A percentile compares a stretch with the other conserved stretches of the same genome.
Evolutionary conservation across 1,140 invertebrate genomes (phyloP).

Genomic region (Gryon sp.): DNA sequence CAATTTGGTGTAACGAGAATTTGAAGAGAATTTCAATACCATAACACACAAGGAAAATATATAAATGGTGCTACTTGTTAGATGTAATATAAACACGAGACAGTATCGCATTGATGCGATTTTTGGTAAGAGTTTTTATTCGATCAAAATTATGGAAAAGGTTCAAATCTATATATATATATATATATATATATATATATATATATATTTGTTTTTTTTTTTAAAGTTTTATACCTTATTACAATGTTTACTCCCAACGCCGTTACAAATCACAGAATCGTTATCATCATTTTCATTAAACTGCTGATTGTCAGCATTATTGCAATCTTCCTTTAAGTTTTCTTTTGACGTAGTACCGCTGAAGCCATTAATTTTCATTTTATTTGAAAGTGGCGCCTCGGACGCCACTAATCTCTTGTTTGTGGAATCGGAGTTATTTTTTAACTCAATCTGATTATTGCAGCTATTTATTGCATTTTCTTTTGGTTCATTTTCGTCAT

Average conservation of each 20-base stretch:
- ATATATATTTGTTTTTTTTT: too few relatives aligned
- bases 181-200: too few relatives aligned
- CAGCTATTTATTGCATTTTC: slow-evolving; percentile 31
- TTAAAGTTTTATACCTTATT: too few relatives aligned
- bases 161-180: too few relatives aligned
- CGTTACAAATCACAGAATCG: slow-evolving; percentile 43
- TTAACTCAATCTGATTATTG: slow-evolving; percentile 48
- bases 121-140: too few relatives aligned
- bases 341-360: slow-evolving; percentile 31
- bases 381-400: slow-evolving; percentile 18
- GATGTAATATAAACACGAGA: too few relatives aligned
- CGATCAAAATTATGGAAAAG: too few relatives aligned
- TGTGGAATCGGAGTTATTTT: slow-evolving; percentile 13
- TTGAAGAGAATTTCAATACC: too few relatives aligned
- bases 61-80: too few relatives aligned
- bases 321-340: slow-evolving; percentile 28
- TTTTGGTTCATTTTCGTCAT: slow-evolving; percentile 58
- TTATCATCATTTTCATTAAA: slow-evolving; percentile 22
- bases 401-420: slow-evolving; percentile 22
- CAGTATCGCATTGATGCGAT: too few relatives aligned
- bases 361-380: slow-evolving; percentile 44
- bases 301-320: slow-evolving; percentile 26
- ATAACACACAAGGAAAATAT: too few relatives aligned
- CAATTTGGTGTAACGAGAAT: too few relatives aligned
- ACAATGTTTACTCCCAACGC: slow-evolving; percentile 31